phyloP scores from a whole-genome alignment of 2,888 invertebrate genomes.

The Eudasyphora cyanicolor region DNA sequence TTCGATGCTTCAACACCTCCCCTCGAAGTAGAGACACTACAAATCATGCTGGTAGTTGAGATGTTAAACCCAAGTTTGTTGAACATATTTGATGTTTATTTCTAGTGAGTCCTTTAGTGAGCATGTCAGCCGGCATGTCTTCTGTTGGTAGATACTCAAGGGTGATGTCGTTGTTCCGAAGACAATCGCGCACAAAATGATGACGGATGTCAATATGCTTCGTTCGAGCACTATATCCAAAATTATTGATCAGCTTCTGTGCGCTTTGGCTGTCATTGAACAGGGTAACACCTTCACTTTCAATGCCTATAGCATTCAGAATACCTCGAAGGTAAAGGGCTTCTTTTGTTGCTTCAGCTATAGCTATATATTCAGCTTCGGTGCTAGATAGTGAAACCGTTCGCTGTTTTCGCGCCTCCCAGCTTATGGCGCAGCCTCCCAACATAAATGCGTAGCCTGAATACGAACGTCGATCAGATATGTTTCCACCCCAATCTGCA shows the following conservation, averaged over 20 bases:
- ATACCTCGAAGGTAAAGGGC: slow-evolving; percentile 53
- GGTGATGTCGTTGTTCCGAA: slow-evolving; percentile 34
- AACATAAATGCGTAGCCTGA: slow-evolving; percentile 65
- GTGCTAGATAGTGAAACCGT: slow-evolving; percentile 62
- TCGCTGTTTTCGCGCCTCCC: slow-evolving; percentile 65
- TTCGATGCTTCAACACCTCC: no score
- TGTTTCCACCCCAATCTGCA: slow-evolving; percentile 65
- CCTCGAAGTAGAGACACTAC: slow-evolving; percentile 50
- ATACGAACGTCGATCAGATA: slow-evolving; percentile 61
- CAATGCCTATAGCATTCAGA: slow-evolving; percentile 46
- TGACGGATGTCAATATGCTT: slow-evolving; percentile 65
- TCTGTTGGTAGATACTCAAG: slow-evolving; percentile 60
- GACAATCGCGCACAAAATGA: slow-evolving; percentile 57
- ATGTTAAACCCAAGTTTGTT: slow-evolving; percentile 37
- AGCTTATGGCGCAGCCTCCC: slow-evolving; percentile 58
- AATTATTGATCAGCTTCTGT: slow-evolving; percentile 44
- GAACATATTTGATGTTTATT: slow-evolving; percentile 49
- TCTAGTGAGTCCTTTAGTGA: slow-evolving; percentile 56
- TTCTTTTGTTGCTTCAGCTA: slow-evolving; percentile 61
- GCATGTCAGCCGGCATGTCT: slow-evolving; percentile 61
- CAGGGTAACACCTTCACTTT: slow-evolving; percentile 35
- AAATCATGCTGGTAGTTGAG: neutral
- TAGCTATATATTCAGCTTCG: slow-evolving; percentile 65
- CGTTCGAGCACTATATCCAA: slow-evolving; percentile 52
- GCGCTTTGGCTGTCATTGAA: slow-evolving; percentile 65